These are phyloP conservation scores for Girardinichthys multiradiatus DNA, from an alignment of 2,113 vertebrate species.

Conservation along the genomic window DNA sequence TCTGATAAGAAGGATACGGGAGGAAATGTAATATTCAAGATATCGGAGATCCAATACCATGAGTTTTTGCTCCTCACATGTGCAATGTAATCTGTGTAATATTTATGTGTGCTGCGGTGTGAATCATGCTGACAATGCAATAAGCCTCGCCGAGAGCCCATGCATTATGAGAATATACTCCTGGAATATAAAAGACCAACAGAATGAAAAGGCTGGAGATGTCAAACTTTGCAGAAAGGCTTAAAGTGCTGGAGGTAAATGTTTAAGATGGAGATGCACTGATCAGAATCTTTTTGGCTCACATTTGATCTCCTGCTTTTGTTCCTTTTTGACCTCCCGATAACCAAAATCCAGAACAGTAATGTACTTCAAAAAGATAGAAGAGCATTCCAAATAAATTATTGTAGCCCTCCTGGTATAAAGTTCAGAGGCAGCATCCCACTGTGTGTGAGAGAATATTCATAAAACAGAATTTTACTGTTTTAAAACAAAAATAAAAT, in stretches of 20 bases:
- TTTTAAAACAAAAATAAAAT: background rate
- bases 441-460: background rate
- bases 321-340: too few species aligned
- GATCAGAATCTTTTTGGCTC: too few species aligned
- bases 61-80: background rate
- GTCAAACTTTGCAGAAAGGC: background rate
- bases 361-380: too few species aligned
- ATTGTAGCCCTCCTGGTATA: too few species aligned
- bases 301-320: too few species aligned
- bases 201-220: background rate
- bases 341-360: too few species aligned
- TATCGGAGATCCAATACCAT: background rate
- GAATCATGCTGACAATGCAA: conserved; percentile 24
- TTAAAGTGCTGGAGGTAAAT: background rate
- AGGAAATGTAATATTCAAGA: background rate
- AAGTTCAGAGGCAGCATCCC: background rate
- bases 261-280: background rate
- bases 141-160: background rate
- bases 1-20: background rate
- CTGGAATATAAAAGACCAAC: background rate
- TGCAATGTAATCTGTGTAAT: background rate
- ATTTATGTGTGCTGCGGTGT: background rate
- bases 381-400: too few species aligned
- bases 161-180: conserved; percentile 5
- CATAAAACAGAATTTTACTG: background rate